Evolutionary conservation across 2,797 vertebrate species (phyloP).

Genomic region (Takifugu ocellatus): DNA sequence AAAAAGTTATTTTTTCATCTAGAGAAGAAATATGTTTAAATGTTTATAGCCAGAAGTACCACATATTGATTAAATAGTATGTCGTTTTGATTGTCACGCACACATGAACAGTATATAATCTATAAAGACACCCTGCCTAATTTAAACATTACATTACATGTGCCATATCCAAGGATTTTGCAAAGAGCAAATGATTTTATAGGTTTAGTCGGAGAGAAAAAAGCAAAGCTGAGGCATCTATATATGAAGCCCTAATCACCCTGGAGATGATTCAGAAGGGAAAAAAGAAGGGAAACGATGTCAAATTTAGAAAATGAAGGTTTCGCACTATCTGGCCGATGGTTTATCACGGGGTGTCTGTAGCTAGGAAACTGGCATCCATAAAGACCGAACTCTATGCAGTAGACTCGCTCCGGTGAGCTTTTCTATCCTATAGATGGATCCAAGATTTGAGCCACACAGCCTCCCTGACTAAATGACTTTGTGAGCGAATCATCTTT

Average conservation of each 20-base stretch:
- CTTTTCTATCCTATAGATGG: conserved; percentile 63
- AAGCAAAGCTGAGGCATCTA: conserved; percentile 10
- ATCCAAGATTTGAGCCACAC: conserved; percentile 55
- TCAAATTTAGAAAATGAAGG: conserved; percentile 7
- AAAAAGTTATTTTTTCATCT: conserved; percentile 70
- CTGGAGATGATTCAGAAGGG: conserved; percentile 12
- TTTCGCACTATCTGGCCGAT: conserved; percentile 16
- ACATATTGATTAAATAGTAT: conserved; percentile 53
- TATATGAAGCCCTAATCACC: conserved; percentile 14
- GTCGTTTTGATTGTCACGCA: conserved; percentile 55
- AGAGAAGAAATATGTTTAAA: conserved; percentile 68
- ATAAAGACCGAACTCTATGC: conserved; percentile 69
- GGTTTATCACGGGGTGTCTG: conserved; percentile 35
- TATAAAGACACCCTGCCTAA: conserved; percentile 60
- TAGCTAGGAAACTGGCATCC: conserved; percentile 52
- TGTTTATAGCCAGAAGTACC: conserved; percentile 58
- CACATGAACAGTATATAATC: conserved; percentile 33
- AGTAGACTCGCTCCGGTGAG: conserved; percentile 63
- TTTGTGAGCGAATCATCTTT: conserved; percentile 48
- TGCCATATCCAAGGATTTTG: conserved; percentile 75
- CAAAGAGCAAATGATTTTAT: conserved; percentile 44
- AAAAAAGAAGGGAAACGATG: conserved; percentile 17
- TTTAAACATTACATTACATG: conserved; percentile 58
- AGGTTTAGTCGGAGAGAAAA: conserved; percentile 29
- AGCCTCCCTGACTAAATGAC: conserved; percentile 39